Evolutionary conservation across 2,113 vertebrate genomes (phyloP).

Genomic region (Apodemus speciosus): DNA sequence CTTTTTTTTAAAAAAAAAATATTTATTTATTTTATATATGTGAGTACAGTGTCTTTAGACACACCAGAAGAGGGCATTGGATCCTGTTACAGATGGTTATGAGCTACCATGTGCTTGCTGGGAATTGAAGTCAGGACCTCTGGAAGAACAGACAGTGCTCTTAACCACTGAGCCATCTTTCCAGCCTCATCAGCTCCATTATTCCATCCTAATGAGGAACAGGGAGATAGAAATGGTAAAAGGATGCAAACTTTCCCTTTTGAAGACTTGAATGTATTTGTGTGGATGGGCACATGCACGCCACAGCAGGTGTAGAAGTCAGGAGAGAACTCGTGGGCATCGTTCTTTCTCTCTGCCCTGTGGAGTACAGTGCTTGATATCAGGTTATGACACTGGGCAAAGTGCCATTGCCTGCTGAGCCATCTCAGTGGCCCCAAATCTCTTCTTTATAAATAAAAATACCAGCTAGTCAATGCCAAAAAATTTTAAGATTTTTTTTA

Average conservation of each 20-base stretch:
- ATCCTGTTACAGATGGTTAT: too few relatives aligned
- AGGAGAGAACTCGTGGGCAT: not conserved
- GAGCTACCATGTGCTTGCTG: too few relatives aligned
- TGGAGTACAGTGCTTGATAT: not conserved
- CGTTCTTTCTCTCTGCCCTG: not conserved
- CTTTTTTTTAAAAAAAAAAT: too few relatives aligned
- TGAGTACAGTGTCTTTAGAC: too few relatives aligned
- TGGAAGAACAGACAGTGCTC: too few relatives aligned
- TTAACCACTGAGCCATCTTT: too few relatives aligned
- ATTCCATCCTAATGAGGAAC: not conserved
- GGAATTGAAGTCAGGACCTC: too few relatives aligned
- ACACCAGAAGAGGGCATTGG: too few relatives aligned
- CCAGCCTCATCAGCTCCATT: not conserved
- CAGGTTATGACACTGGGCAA: not conserved
- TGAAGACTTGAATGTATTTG: not conserved
- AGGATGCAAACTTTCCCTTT: not conserved
- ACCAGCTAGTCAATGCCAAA: not conserved
- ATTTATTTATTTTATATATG: too few relatives aligned
- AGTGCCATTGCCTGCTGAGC: not conserved
- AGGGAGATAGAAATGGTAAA: not conserved
- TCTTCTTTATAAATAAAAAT: conserved; percentile 18
- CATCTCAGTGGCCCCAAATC: not conserved
- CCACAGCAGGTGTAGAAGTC: not conserved
- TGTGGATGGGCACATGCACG: not conserved
- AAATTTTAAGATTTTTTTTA: not conserved